These are phyloP conservation scores for Acanthurus lineatus DNA, from an alignment of 2,797 vertebrate species.

Conservation along the genomic window DNA sequence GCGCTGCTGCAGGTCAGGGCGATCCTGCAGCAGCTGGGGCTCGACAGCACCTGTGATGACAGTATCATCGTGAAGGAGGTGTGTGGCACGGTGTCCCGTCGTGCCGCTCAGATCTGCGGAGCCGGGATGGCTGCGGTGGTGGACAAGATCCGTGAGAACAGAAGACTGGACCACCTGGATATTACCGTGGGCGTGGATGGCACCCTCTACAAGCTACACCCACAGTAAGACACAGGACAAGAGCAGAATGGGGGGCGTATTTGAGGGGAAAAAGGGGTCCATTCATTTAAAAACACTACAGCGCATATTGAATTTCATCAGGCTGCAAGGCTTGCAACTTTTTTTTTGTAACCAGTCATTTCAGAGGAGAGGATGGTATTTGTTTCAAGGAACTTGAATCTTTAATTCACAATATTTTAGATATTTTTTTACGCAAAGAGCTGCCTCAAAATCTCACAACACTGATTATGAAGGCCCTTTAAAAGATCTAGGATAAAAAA, in stretches of 20 bases:
- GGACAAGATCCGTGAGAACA: conserved; percentile 98
- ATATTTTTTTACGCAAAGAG: too few species aligned
- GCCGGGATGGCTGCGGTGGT: conserved; percentile 98
- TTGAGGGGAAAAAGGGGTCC: not conserved
- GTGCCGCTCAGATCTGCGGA: conserved; percentile 95
- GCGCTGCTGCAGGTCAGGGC: conserved; percentile 96
- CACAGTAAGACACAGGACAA: conserved; percentile 89
- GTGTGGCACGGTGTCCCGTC: conserved; percentile 91
- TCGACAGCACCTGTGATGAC: conserved; percentile 98
- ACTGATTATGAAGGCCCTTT: not conserved
- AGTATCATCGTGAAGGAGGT: conserved; percentile 98
- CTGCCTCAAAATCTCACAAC: not conserved
- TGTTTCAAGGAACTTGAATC: not conserved
- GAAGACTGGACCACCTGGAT: conserved; percentile 91
- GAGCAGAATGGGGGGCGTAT: not conserved
- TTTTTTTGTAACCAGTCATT: not conserved
- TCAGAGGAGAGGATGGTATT: not conserved
- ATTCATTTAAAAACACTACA: conserved; percentile 5
- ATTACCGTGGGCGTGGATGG: conserved; percentile 97
- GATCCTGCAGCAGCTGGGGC: conserved; percentile 96
- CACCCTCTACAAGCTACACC: conserved; percentile 98
- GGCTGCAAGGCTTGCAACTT: not conserved
- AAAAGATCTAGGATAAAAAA: not conserved
- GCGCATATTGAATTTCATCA: not conserved
- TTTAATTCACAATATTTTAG: not conserved